Evolutionary conservation across 92 coral and sea anemone genomes (phyloP).

Genomic region (Parazoanthus darwini): DNA sequence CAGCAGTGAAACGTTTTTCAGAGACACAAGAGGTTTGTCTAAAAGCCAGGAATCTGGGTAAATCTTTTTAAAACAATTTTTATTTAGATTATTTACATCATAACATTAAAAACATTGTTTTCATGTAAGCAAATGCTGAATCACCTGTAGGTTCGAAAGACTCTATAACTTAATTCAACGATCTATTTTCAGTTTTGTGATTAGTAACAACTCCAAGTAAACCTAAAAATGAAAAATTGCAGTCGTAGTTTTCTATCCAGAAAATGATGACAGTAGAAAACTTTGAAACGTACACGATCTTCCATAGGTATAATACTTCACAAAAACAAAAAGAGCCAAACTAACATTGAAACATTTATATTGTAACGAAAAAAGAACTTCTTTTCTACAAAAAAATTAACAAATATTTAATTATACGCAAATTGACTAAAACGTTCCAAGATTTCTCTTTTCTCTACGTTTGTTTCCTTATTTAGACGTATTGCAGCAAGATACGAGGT

Average conservation of each 20-base stretch:
- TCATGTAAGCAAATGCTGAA: neutral
- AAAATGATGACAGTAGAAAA: neutral
- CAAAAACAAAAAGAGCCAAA: neutral
- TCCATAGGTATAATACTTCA: constrained; percentile 18
- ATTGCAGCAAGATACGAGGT: neutral
- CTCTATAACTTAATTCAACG: neutral
- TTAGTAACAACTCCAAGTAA: neutral
- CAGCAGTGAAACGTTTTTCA: no score
- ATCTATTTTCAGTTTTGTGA: neutral
- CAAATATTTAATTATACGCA: neutral
- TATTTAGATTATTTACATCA: no score
- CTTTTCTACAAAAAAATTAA: neutral
- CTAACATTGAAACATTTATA: neutral
- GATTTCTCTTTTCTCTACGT: neutral
- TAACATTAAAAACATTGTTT: no score
- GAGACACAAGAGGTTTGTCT: no score
- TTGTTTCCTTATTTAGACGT: neutral
- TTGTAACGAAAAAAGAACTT: neutral
- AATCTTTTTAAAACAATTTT: no score
- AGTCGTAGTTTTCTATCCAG: neutral
- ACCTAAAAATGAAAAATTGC: neutral
- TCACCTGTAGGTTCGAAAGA: constrained; percentile 24
- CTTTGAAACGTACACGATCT: neutral
- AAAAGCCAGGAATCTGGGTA: no score
- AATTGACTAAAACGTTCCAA: neutral